Conservation (phyloP, 2,113 vertebrate species). For the Empidonax alnorum region DNA sequence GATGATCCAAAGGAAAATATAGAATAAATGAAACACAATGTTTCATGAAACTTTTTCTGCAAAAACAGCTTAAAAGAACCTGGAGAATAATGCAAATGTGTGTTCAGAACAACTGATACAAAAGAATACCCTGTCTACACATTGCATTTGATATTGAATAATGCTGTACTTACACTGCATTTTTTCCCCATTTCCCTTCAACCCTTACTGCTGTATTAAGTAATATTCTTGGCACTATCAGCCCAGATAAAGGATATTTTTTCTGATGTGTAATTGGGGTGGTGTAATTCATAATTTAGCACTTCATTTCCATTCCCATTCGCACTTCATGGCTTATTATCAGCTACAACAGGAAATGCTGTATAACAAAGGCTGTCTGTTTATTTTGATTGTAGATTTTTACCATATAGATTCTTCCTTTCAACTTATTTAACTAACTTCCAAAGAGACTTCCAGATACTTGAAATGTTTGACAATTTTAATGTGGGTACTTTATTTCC, state of each 20-base stretch:
- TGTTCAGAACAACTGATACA: neutral
- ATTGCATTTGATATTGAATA: conserved; percentile 12
- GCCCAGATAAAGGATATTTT: conserved; percentile 66
- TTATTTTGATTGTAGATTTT: conserved; percentile 30
- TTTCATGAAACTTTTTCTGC: neutral
- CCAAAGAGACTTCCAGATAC: neutral
- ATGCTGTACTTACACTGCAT: conserved; percentile 4
- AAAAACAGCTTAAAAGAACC: conserved; percentile 21
- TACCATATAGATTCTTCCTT: neutral
- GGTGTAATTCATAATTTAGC: conserved; percentile 55
- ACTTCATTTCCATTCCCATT: conserved; percentile 63
- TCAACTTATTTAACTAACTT: neutral
- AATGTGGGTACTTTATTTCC: neutral
- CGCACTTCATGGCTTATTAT: conserved; percentile 35
- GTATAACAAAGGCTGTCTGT: conserved; percentile 20
- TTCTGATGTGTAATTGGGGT: conserved; percentile 49
- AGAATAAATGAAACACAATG: neutral
- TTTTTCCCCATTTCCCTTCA: conserved; percentile 53
- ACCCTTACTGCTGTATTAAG: conserved; percentile 58
- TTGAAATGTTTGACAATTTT: conserved; percentile 18
- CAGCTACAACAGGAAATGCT: conserved; percentile 34
- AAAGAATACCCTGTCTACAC: neutral
- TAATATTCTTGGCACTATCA: conserved; percentile 59
- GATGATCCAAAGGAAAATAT: neutral
- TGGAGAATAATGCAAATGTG: neutral